Conservation (phyloP, 2,797 vertebrate species). For the Capromys pilorides region DNA sequence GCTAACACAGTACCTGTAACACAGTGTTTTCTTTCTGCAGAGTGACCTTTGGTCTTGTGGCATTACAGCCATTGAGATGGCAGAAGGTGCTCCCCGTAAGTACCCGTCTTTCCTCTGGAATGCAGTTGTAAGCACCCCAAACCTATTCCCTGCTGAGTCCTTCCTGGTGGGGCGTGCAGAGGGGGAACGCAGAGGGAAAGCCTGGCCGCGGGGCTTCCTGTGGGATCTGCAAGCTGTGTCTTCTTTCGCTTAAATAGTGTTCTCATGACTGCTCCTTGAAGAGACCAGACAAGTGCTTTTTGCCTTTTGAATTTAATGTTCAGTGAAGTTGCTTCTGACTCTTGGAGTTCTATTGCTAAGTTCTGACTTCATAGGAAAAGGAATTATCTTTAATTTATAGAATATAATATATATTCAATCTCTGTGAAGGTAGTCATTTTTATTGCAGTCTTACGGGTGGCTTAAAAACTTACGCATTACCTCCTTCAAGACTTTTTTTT, state of each 20-base stretch:
- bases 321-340: background rate
- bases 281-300: background rate
- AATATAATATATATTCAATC: too few relatives aligned
- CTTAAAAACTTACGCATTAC: constrained; percentile 30
- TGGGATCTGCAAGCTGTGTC: background rate
- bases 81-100: constrained; percentile 98
- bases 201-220: constrained; percentile 27
- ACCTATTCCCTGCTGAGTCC: constrained; percentile 60
- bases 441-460: background rate
- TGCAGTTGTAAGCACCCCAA: constrained; percentile 65
- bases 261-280: background rate
- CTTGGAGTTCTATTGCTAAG: background rate
- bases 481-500: background rate
- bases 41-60: constrained; percentile 99
- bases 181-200: constrained; percentile 50
- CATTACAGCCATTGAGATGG: constrained; percentile 99
- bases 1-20: constrained; percentile 66
- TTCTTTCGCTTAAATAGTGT: background rate
- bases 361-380: constrained; percentile 36
- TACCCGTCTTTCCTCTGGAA: constrained; percentile 76
- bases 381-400: background rate
- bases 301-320: constrained; percentile 19
- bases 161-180: constrained; percentile 35
- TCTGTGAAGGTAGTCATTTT: background rate
- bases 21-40: constrained; percentile 85